phyloP scores from a whole-genome alignment of 2,888 invertebrate species.

The Sussaba pulchella region DNA sequence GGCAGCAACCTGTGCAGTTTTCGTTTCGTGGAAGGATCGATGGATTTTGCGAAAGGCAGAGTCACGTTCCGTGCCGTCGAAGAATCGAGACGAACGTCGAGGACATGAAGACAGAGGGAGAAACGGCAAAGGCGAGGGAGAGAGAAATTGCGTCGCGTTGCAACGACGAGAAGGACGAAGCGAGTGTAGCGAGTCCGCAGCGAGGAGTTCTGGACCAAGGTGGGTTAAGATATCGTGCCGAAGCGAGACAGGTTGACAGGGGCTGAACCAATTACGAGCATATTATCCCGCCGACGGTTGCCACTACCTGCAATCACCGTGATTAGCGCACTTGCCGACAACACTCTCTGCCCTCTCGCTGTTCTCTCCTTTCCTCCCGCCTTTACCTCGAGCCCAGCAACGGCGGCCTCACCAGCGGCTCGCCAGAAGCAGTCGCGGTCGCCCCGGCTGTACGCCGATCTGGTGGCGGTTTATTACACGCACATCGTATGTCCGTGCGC shows the following conservation, averaged over 20 bases:
- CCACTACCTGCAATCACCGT: constrained; percentile 81
- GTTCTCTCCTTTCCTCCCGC: constrained; percentile 53
- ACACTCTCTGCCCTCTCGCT: constrained; percentile 56
- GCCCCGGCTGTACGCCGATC: constrained; percentile 46
- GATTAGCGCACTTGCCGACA: constrained; percentile 80
- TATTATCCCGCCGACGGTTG: constrained; percentile 81
- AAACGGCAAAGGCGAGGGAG: too few relatives aligned
- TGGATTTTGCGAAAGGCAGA: constrained; percentile 75
- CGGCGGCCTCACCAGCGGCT: constrained; percentile 2
- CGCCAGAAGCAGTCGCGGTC: constrained; percentile 55
- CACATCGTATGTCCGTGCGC: constrained; percentile 72
- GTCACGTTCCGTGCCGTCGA: constrained; percentile 41
- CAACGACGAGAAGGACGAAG: constrained; percentile 22
- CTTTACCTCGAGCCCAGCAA: neutral
- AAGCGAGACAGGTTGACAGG: constrained; percentile 82
- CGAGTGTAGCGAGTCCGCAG: constrained; percentile 17
- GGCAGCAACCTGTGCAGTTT: constrained; percentile 45
- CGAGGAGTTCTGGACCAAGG: too few relatives aligned
- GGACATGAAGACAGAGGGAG: too few relatives aligned
- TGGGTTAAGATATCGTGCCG: constrained; percentile 81
- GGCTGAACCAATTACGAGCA: constrained; percentile 82
- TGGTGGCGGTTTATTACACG: constrained; percentile 71
- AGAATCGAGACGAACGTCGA: constrained; percentile 15
- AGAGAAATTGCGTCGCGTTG: constrained; percentile 12
- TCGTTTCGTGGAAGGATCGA: constrained; percentile 68